Conservation (phyloP, 2,888 invertebrate species). For the Leptopilina myrica region DNA sequence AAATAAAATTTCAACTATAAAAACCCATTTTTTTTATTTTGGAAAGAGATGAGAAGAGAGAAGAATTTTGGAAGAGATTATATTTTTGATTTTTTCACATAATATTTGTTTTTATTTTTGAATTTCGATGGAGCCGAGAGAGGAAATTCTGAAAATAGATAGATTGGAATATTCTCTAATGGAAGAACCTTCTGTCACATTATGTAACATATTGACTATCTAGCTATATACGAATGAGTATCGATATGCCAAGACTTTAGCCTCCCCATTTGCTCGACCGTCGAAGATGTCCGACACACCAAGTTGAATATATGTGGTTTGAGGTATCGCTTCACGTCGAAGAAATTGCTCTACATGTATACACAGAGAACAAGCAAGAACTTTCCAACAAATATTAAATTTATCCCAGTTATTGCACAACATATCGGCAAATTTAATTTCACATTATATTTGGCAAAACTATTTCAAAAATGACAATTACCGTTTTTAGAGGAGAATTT, state of each 20-base stretch:
- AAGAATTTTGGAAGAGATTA: too few relatives aligned
- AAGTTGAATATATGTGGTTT: slow-evolving; percentile 23
- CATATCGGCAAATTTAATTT: background rate
- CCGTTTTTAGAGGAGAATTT: too few relatives aligned
- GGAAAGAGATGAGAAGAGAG: too few relatives aligned
- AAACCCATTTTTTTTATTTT: too few relatives aligned
- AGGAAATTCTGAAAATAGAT: slow-evolving; percentile 2
- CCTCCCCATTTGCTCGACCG: slow-evolving; percentile 47
- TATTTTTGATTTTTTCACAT: too few relatives aligned
- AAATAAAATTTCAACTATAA: too few relatives aligned
- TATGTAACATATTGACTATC: slow-evolving; percentile 71
- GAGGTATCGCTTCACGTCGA: slow-evolving; percentile 18
- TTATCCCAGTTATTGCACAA: slow-evolving; percentile 1
- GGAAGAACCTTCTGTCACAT: slow-evolving; percentile 65
- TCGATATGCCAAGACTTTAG: slow-evolving; percentile 66
- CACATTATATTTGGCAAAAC: background rate
- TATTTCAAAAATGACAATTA: background rate
- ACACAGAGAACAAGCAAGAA: background rate
- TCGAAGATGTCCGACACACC: slow-evolving; percentile 56
- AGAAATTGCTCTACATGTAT: slow-evolving; percentile 13
- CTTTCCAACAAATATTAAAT: slow-evolving; percentile 18
- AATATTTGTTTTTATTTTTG: too few relatives aligned
- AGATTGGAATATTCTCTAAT: slow-evolving; percentile 51
- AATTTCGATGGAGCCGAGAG: too few relatives aligned
- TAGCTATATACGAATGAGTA: slow-evolving; percentile 57